Evolutionary conservation across 1,140 invertebrate species (phyloP), one percentile per base, ranked within the genome.

Genomic region (Galleria mellonella): DNA sequence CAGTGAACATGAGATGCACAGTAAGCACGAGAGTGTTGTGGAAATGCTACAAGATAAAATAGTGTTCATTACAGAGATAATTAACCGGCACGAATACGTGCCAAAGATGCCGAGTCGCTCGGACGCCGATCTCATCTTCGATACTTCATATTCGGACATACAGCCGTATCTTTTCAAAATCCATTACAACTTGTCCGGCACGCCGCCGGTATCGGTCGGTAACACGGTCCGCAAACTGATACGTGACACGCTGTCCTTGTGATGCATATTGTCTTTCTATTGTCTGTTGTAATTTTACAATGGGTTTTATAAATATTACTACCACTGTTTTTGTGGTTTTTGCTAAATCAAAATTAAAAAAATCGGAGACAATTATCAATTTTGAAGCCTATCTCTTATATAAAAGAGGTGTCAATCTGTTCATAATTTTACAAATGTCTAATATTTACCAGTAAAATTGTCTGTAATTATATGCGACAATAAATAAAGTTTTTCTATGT

Each of bases 161-260:
- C 97, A 99, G 76, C 97, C 97, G 28, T 99, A 98, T 86, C 89
- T 98, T 50, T 98, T 97, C 83, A 97, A 96, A 85, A 87, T 95
- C 32, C 92, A 93, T 43, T 94, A 94, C 74, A 92, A 91, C 14
- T 90, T 94, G 17, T 89, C 91, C 12, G 92, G 92, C 28, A 91
- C 92, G 17, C 88, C 90, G 10, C 89, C 88, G 38, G 89, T 91
- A 0, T 94, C 93, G 1, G 92, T 96, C 57, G 92, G 93, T 15
- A 94, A 93, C 57, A 95, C 95, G 0, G 92, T 97, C 88, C 94
- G 95, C 65, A 97, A 96, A 79, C 89, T 97, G 27, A 92, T 97
- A 27, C 93, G 93, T 73, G 96, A 96, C 71, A 96, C 94, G n/a
- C 86, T 96, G 14, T 89, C 92, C 30, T 90, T 92, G 81, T 93